A percentile compares a stretch with the other conserved stretches of the same genome.
Conservation (phyloP, 1,140 invertebrate species). For the Phenacoccus solenopsis region DNA sequence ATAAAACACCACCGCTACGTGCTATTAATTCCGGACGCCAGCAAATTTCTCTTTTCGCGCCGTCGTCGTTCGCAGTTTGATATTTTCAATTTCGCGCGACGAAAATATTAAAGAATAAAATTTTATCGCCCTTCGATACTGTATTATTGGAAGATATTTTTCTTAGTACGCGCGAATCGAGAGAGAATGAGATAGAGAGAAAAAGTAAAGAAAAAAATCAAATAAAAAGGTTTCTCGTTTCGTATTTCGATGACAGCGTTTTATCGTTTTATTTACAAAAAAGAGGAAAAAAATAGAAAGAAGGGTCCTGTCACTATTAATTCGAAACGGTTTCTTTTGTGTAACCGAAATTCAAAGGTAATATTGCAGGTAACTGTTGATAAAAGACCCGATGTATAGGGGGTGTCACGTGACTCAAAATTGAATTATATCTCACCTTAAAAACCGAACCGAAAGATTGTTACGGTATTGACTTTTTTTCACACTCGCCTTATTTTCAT, state of each 20-base stretch:
- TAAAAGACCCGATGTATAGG: background rate
- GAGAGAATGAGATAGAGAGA: background rate
- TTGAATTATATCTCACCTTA: slow-evolving; percentile 11
- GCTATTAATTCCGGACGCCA: no score
- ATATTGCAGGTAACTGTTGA: slow-evolving; percentile 4
- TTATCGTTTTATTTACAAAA: slow-evolving; percentile 14
- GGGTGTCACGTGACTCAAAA: slow-evolving; percentile 17
- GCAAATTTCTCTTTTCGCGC: no score
- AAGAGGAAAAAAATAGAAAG: background rate
- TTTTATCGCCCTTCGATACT: background rate
- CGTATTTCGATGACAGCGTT: slow-evolving; percentile 11
- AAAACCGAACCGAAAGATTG: background rate
- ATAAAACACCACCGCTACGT: no score
- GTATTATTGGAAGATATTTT: background rate
- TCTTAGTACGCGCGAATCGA: background rate
- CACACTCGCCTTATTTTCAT: background rate
- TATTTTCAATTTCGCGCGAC: background rate
- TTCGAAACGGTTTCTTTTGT: slow-evolving; percentile 16
- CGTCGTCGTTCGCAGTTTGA: no score
- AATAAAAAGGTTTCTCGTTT: slow-evolving; percentile 11
- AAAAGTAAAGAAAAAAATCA: background rate
- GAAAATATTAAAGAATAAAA: background rate
- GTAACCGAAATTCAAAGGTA: slow-evolving; percentile 16
- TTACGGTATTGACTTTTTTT: slow-evolving; percentile 2
- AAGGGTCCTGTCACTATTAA: slow-evolving; percentile 13